Evolutionary conservation across 2,113 vertebrate species (phyloP), one percentile per base, ranked within the genome.

Genomic region (Amphilophus citrinellus): DNA sequence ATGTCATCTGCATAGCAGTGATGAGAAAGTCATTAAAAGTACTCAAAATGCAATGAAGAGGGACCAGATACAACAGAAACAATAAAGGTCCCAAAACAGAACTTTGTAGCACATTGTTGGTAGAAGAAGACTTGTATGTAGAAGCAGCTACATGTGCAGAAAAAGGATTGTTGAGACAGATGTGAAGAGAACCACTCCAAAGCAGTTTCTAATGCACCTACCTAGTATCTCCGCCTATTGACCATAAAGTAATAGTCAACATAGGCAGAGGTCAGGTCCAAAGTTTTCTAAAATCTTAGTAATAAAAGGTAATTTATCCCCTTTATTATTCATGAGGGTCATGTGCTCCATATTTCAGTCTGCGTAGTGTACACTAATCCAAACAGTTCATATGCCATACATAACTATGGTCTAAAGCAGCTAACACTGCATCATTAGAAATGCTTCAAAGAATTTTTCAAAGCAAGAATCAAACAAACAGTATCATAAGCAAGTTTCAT

Each of bases 401-500:
- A 50, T 57, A 53, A 7, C 58, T 30, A 10, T 50, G 27, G 71
- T 83, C 20, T 75, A 44, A 44, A 77, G 56, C 76, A 44, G 58
- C 44, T 15, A 47, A 13, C 18, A 57, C 32, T 35, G 32, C 32
- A 32, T 37, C 37, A 42, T 50, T 66, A 35, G 65, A 17, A n/a
- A 79, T 3, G 20, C 71, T 83, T 83, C 50, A 58, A 50, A 81
- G 17, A 62, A 18, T 24, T 79, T 53, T 86, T 86, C 79, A 83
- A 87, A 90, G 76, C 11, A 5, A 79, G 30, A 77, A 84, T 85
- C 61, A 84, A 82, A 88, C 60, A 84, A 79, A 88, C 60, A 62
- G 53, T 84, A 63, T 77, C 65, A 56, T 0, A 11, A 56, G 20
- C 63, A 59, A 62, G 57, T 60, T 87, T 80, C 44, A 65, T 14